Base-by-base conservation (phyloP, 2,797 vertebrate species). In the Cetoscarus ocellatus region DNA sequence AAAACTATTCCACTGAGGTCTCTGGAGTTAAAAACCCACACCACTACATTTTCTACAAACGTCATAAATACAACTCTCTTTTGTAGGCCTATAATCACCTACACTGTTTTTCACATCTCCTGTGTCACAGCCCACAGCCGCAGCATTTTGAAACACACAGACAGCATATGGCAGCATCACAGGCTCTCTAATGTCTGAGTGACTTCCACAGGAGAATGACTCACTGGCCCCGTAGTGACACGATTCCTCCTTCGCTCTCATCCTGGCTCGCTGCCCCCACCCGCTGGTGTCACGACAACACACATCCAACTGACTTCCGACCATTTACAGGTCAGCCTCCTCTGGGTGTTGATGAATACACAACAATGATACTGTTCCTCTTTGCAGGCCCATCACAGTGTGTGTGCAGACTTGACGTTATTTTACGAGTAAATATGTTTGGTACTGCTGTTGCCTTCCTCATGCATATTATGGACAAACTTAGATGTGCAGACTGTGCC, bases 251-350 rank as follows among this genome's bases (percentile, higher is more conserved):
- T 62, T 67, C 52, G 11, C 68, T 76, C 51, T 64, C 60, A 62
- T 64, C 68, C 48, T 53, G 47, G 56, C 62, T 49, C n/a, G 18
- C 63, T 61, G 49, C 65, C 59, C 59, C 56, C 77, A 60, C 73
- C 53, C 48, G n/a, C 53, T 63, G 18, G 70, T 70, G 81, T 86
- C 87, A 83, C 64, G 59, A 83, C 67, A 75, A 69, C 82, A 84
- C 73, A 62, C 73, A 61, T 80, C 67, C 72, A 69, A 71, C 71
- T n/a, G 53, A 74, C 78, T 87, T 70, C 83, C 59, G 73, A 75
- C 70, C 71, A 77, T 82, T 89, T 75, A 84, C 87, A 88, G 83
- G 86, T 76, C 78, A 82, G 81, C 62, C 60, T 88, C 70, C 57
- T 76, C 67, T 35, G 62, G 71, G 74, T 36, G 39, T 69, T 63